Evolutionary conservation across 1,140 invertebrate genomes (phyloP), one percentile per base, ranked within the genome.

Genomic region (Drosophila mayri): DNA sequence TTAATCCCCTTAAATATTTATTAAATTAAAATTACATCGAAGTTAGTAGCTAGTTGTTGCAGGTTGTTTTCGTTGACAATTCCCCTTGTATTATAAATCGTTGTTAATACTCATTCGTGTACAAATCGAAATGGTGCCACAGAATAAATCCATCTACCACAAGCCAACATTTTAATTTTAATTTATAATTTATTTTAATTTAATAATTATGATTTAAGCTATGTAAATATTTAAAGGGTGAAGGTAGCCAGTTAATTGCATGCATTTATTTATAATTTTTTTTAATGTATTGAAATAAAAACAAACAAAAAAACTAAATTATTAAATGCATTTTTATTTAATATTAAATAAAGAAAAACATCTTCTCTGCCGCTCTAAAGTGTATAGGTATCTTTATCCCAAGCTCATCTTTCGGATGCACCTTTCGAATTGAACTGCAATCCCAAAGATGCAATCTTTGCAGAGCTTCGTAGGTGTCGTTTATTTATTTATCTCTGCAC

Each of bases 61-160:
- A 72, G 52, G 30, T 70, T 74, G 55, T 61, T 72, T 65, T 81
- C 74, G 77, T 87, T 87, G 60, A 64, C 61, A 79, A 66, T 49
- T 80, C 35, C 30, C 35, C 30, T 44, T 82, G 79, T 77, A 72
- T 61, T 71, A 59, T 72, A 72, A 63, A 58, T 74, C 50, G 30
- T 85, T 80, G 81, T 87, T 88, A 43, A 76, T 49, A 61, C 38
- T 63, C 46, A 40, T 64, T 62, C 54, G 63, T 87, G 79, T 86
- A 85, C 60, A 88, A 50, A 87, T 87, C 72, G 43, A 80, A 70
- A 83, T 57, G 80, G 84, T 88, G 84, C 84, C 71, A 60, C 72
- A 63, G 40, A 49, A 67, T 46, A 57, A 60, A 25, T 16, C 71
- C 64, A 37, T 28, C 49, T 41, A 38, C 20, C 35, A 30, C n/a